These are phyloP conservation scores for Eilema griseolum DNA, from an alignment of 2,888 invertebrate genomes.

Conservation along the genomic window DNA sequence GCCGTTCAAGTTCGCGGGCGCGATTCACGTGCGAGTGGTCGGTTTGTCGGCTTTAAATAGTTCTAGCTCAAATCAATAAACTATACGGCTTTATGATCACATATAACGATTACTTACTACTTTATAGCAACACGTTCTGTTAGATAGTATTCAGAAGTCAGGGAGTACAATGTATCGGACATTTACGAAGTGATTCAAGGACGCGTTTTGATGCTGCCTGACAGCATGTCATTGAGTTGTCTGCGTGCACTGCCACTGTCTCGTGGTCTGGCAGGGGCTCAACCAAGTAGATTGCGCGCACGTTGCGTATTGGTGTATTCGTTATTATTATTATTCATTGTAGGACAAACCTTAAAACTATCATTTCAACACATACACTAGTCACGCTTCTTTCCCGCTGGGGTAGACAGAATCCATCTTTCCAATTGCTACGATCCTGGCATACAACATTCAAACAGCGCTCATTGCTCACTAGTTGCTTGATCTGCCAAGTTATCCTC, in stretches of 20 bases:
- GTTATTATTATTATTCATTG: too few relatives aligned
- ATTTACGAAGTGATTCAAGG: slow-evolving; percentile 7
- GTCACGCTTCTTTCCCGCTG: too few relatives aligned
- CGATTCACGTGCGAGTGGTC: background rate
- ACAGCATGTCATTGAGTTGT: slow-evolving; percentile 16
- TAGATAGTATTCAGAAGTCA: slow-evolving; percentile 22
- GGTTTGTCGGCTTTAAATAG: background rate
- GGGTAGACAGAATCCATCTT: too few relatives aligned
- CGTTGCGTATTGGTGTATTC: background rate
- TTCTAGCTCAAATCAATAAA: background rate
- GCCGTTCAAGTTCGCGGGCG: background rate
- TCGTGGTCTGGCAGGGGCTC: background rate
- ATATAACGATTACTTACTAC: slow-evolving; percentile 3
- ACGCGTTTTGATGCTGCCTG: slow-evolving; percentile 8
- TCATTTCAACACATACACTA: background rate
- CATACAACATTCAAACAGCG: too few relatives aligned
- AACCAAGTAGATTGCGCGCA: background rate
- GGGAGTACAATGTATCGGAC: slow-evolving; percentile 25
- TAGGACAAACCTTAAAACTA: background rate
- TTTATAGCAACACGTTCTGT: slow-evolving; percentile 24
- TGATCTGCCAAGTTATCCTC: too few relatives aligned
- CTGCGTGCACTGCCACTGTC: background rate
- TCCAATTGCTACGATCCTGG: too few relatives aligned
- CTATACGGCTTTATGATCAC: background rate
- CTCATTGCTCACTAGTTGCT: too few relatives aligned